These are phyloP conservation scores for Prinia subflava DNA, from an alignment of 2,113 vertebrate genomes.

Conservation along the genomic window DNA sequence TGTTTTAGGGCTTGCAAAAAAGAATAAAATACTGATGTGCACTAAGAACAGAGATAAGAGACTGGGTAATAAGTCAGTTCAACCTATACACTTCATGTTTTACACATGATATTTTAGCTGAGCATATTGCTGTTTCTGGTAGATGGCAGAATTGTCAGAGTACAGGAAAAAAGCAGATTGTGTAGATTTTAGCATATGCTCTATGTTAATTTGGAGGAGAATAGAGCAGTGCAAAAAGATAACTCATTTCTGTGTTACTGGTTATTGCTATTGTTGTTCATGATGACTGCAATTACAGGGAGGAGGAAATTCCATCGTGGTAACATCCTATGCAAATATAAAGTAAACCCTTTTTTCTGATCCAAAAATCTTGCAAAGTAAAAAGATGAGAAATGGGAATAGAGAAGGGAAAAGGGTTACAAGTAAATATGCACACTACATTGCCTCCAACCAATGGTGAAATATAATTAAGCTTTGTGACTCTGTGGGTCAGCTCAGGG, in stretches of 20 bases:
- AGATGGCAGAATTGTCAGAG: not conserved
- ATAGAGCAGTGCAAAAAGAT: not conserved
- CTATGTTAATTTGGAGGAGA: not conserved
- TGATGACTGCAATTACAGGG: not conserved
- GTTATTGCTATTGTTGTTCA: not conserved
- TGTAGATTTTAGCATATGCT: not conserved
- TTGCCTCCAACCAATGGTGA: not conserved
- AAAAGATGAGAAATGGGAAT: not conserved
- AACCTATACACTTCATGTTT: not conserved
- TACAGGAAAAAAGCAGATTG: not conserved
- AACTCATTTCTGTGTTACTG: not conserved
- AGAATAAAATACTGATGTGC: not conserved
- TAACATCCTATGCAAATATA: not conserved
- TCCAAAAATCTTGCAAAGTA: not conserved
- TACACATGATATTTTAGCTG: not conserved
- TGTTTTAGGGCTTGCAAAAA: not conserved
- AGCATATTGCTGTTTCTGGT: not conserved
- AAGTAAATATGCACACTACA: not conserved
- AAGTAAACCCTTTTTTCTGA: not conserved
- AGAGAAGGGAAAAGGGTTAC: not conserved
- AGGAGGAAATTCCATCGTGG: not conserved
- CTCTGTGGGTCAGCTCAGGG: not conserved
- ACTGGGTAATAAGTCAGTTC: not conserved
- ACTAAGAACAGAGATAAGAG: not conserved
- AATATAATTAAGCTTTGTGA: not conserved